A percentile compares a stretch with the other conserved stretches of the same genome.
phyloP scores from a whole-genome alignment of 2,113 vertebrate species.

The Ranitomeya variabilis region DNA sequence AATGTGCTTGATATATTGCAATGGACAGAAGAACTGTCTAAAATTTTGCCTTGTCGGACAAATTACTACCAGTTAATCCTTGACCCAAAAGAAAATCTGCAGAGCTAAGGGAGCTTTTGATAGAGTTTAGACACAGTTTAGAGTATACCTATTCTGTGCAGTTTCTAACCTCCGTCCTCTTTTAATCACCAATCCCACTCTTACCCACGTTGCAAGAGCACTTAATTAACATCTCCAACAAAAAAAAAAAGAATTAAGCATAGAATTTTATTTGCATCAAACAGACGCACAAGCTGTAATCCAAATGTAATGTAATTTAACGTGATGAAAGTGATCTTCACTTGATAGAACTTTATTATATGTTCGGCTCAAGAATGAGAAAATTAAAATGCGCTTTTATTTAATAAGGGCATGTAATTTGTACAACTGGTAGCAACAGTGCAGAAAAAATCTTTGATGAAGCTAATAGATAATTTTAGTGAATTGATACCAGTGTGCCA shows the following conservation, averaged over 20 bases:
- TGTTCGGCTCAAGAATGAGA: slow-evolving; percentile 12
- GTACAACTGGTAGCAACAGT: not conserved
- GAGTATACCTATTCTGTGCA: not conserved
- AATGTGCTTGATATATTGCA: slow-evolving; percentile 1
- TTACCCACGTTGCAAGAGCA: not conserved
- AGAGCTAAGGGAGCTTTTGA: not conserved
- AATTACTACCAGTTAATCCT: slow-evolving; percentile 38
- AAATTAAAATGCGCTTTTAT: slow-evolving; percentile 11
- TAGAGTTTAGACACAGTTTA: not conserved
- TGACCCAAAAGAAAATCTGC: slow-evolving; percentile 12
- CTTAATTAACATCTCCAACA: slow-evolving; percentile 26
- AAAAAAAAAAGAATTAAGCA: not conserved
- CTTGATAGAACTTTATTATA: not conserved
- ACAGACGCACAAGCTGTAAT: slow-evolving; percentile 22
- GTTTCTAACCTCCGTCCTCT: not conserved
- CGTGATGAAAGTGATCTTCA: slow-evolving; percentile 10
- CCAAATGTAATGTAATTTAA: slow-evolving; percentile 36
- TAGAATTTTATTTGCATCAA: slow-evolving; percentile 9
- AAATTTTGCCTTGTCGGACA: not conserved
- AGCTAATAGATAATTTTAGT: too few species aligned
- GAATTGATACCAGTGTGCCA: too few species aligned
- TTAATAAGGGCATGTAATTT: not conserved
- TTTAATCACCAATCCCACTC: slow-evolving; percentile 10
- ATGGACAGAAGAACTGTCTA: slow-evolving; percentile 23
- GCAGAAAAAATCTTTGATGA: too few species aligned